Evolutionary conservation across 1,140 invertebrate species (phyloP).

Genomic region (Cherax quadricarinatus): DNA sequence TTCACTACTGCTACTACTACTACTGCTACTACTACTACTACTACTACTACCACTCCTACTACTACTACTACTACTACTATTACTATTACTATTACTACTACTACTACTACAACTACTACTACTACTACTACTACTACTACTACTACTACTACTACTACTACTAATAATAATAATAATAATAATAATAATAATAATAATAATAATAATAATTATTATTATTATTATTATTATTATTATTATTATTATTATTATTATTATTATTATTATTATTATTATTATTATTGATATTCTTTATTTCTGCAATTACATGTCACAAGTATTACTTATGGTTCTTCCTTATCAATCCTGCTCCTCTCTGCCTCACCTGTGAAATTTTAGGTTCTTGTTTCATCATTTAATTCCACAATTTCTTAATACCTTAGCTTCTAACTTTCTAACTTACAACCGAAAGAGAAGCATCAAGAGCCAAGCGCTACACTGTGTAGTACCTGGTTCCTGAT

Average conservation of each 20-base stretch:
- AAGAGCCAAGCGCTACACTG: too few relatives aligned
- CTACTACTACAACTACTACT: background rate
- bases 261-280: background rate
- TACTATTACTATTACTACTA: background rate
- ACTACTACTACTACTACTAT: background rate
- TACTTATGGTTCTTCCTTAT: too few relatives aligned
- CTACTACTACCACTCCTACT: background rate
- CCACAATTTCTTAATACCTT: too few relatives aligned
- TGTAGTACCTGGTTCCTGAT: too few relatives aligned
- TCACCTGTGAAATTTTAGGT: too few relatives aligned
- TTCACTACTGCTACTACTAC: background rate
- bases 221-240: background rate
- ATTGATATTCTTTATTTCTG: background rate
- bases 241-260: background rate
- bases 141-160: background rate
- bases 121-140: background rate
- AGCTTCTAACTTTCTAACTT: too few relatives aligned
- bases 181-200: too few relatives aligned
- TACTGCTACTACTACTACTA: background rate
- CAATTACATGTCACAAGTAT: too few relatives aligned
- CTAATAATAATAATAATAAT: background rate
- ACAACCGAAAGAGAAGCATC: too few relatives aligned
- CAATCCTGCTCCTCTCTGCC: too few relatives aligned
- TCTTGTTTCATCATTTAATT: too few relatives aligned
- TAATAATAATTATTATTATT: too few relatives aligned